phyloP scores from a whole-genome alignment of 2,797 vertebrate genomes.

The Eupleurogrammus muticus region DNA sequence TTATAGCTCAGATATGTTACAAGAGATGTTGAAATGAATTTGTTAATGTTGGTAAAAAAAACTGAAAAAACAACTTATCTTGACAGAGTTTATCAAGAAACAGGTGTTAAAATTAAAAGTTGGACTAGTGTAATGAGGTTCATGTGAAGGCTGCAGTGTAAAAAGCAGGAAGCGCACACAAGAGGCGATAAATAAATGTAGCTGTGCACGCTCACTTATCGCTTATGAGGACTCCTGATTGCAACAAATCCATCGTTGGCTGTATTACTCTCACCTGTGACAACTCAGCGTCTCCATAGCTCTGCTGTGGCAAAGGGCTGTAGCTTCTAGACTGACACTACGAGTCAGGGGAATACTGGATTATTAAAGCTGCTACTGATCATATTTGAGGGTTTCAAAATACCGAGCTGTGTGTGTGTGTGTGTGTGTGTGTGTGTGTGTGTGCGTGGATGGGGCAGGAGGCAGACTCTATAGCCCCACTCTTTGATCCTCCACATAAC shows the following conservation, averaged over 20 bases:
- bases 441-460: constrained; percentile 8
- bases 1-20: background rate
- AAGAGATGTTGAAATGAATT: background rate
- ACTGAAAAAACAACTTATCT: too few relatives aligned
- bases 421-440: background rate
- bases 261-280: background rate
- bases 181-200: background rate
- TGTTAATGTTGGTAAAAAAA: too few relatives aligned
- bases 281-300: background rate
- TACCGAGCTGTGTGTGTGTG: background rate
- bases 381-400: too few relatives aligned
- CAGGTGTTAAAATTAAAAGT: background rate
- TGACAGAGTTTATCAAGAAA: background rate
- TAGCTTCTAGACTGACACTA: background rate
- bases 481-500: constrained; percentile 71
- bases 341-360: background rate
- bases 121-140: background rate
- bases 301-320: background rate
- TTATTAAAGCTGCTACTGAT: too few relatives aligned
- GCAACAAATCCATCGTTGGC: background rate
- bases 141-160: background rate
- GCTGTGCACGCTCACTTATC: background rate
- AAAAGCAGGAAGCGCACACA: background rate
- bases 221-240: background rate
- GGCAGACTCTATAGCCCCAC: constrained; percentile 29